Percentiles rank a stretch among this genome's conserved stretches.
Conservation (phyloP, 2,888 invertebrate genomes). For the Acanthopleura granulata region DNA sequence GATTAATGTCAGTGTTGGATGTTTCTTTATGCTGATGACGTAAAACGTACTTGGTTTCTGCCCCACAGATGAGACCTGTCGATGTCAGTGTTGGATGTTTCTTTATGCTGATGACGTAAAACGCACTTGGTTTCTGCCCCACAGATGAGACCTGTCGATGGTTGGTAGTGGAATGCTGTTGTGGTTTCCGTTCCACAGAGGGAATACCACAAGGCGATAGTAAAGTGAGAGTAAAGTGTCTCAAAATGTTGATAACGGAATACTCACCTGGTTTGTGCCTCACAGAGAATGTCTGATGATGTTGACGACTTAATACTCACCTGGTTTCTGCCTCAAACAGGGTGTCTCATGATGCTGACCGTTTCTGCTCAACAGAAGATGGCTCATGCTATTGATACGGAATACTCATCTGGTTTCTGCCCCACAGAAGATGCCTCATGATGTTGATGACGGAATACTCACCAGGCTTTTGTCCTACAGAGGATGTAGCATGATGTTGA, state of each 20-base stretch:
- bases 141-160: too few relatives aligned
- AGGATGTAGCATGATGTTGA: conserved; percentile 52
- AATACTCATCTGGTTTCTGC: conserved; percentile 59
- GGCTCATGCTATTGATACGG: too few relatives aligned
- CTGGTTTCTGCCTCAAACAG: too few relatives aligned
- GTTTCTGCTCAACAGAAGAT: conserved; percentile 58
- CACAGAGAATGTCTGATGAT: conserved; percentile 67
- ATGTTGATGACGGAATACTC: too few relatives aligned
- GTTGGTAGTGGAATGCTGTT: conserved; percentile 58
- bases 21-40: too few relatives aligned
- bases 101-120: too few relatives aligned
- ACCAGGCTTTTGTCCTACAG: conserved; percentile 67
- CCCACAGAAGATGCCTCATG: conserved; percentile 44
- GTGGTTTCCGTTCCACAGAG: too few relatives aligned
- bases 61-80: too few relatives aligned
- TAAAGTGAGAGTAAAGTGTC: conserved; percentile 47
- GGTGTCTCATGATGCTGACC: too few relatives aligned
- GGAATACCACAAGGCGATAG: too few relatives aligned
- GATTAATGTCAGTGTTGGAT: too few relatives aligned
- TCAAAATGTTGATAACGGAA: conserved; percentile 63
- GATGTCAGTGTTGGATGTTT: too few relatives aligned
- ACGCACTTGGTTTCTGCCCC: conserved; percentile 51
- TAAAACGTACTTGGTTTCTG: conserved; percentile 51
- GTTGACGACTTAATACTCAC: conserved; percentile 58
- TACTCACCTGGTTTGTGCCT: conserved; percentile 64